phyloP scores from a whole-genome alignment of 2,888 invertebrate genomes.

The Oasisia sp. region DNA sequence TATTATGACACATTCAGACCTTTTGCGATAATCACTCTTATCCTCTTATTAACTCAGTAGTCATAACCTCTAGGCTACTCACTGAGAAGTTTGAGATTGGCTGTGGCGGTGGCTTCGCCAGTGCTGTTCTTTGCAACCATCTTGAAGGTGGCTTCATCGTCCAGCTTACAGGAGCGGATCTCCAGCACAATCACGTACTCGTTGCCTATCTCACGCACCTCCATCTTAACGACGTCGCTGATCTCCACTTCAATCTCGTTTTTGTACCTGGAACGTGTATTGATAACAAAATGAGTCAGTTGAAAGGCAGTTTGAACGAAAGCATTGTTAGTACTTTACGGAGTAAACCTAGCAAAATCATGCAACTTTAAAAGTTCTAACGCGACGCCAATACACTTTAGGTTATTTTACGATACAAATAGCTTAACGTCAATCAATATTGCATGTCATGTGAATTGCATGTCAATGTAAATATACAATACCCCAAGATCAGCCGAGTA shows the following conservation, averaged over 20 bases:
- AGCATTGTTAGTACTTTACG: not conserved
- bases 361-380: not conserved
- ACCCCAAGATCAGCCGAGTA: not conserved
- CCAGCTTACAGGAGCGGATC: slow-evolving; percentile 78
- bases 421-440: not conserved
- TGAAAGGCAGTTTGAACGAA: not conserved
- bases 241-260: not conserved
- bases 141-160: slow-evolving; percentile 79
- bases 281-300: not conserved
- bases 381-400: not conserved
- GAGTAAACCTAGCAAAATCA: not conserved
- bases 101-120: slow-evolving; percentile 74
- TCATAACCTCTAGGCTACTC: not conserved
- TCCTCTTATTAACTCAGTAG: not conserved
- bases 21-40: not conserved
- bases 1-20: not conserved
- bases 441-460: not conserved
- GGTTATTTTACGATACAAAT: not conserved
- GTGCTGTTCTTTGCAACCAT: slow-evolving; percentile 76
- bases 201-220: not conserved
- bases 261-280: not conserved
- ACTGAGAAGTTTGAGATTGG: slow-evolving; percentile 45
- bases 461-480: not conserved
- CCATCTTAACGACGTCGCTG: not conserved
- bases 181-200: slow-evolving; percentile 64